phyloP scores from a whole-genome alignment of 2,113 vertebrate species.

The Typhlomys cinereus region DNA sequence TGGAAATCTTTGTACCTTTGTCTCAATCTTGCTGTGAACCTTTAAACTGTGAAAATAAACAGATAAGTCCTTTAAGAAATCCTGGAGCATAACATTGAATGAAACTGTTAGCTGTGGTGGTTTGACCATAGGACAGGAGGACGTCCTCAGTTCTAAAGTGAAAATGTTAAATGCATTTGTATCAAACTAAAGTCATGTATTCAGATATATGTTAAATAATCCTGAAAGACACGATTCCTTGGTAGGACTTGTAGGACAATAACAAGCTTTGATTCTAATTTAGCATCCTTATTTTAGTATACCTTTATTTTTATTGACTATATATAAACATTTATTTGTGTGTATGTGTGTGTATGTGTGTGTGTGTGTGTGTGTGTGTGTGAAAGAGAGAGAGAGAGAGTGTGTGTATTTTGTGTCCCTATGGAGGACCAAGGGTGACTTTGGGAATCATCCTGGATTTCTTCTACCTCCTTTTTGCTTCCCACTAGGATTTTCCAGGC shows the following conservation, averaged over 20 bases:
- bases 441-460: constrained; percentile 13
- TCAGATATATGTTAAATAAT: neutral
- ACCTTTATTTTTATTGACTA: constrained; percentile 27
- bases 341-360: too few species aligned
- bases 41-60: neutral
- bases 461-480: neutral
- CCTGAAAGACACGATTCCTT: neutral
- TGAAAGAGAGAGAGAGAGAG: too few species aligned
- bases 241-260: neutral
- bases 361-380: too few species aligned
- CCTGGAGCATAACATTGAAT: neutral
- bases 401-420: too few species aligned
- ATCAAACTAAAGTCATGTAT: neutral
- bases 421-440: too few species aligned
- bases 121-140: neutral
- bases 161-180: neutral
- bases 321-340: constrained; percentile 53
- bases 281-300: constrained; percentile 43
- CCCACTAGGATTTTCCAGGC: too few species aligned
- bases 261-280: constrained; percentile 42
- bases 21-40: neutral
- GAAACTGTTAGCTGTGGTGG: neutral
- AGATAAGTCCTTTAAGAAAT: neutral
- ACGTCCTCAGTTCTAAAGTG: neutral
- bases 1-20: neutral